Evolutionary conservation across 2,888 invertebrate species (phyloP).

Genomic region (Mimachlamys varia): DNA sequence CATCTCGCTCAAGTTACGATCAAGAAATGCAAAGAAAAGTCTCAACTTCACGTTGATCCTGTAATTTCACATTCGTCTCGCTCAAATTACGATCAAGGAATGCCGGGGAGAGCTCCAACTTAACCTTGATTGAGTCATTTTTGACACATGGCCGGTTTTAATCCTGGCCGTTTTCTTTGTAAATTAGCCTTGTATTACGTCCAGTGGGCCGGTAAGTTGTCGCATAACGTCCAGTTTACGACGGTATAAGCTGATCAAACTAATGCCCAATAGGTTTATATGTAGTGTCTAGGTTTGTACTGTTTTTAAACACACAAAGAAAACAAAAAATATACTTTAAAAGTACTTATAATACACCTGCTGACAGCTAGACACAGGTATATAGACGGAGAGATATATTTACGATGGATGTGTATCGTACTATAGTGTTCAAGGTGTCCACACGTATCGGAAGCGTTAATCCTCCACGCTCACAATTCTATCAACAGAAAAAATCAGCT

Average conservation of each 20-base stretch:
- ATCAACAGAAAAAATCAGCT: not conserved
- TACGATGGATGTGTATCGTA: not conserved
- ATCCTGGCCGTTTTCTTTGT: not conserved
- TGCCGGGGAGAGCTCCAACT: not conserved
- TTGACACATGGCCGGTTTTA: not conserved
- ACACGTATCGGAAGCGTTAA: not conserved
- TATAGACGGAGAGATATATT: not conserved
- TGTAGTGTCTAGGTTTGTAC: not conserved
- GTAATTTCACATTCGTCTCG: not conserved
- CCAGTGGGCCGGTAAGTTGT: not conserved
- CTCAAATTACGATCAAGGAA: constrained; percentile 2
- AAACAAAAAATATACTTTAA: constrained; percentile 34
- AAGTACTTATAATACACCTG: constrained; percentile 9
- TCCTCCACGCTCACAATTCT: not conserved
- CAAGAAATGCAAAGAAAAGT: not conserved
- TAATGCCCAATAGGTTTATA: not conserved
- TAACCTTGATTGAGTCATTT: not conserved
- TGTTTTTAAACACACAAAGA: constrained; percentile 23
- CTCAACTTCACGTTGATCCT: not conserved
- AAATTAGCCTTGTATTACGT: not conserved
- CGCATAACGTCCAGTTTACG: not conserved
- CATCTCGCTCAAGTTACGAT: not conserved
- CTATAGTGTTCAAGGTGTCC: not conserved
- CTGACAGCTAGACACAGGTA: not conserved
- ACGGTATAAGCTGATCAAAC: not conserved